Conservation (phyloP, 2,113 vertebrate genomes). For the Haemorhous mexicanus region DNA sequence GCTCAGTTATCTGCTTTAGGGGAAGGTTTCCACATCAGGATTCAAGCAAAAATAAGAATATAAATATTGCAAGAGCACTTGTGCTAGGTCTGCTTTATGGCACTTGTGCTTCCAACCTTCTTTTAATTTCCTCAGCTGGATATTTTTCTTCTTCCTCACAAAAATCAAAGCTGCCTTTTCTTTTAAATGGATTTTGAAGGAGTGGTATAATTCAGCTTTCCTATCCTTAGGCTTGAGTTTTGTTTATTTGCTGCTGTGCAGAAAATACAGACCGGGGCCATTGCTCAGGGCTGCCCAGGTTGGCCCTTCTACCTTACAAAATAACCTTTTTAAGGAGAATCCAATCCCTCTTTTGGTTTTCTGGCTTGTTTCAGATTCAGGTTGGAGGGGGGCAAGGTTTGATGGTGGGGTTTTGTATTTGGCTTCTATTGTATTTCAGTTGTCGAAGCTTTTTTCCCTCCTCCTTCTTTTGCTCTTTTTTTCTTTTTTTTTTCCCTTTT, state of each 20-base stretch:
- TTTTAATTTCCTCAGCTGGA: neutral
- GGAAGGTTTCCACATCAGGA: neutral
- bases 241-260: neutral
- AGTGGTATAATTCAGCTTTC: neutral
- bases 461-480: neutral
- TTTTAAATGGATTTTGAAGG: slow-evolving; percentile 8
- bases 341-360: neutral
- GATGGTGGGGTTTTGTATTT: neutral
- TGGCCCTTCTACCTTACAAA: neutral
- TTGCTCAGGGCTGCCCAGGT: neutral
- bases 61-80: neutral
- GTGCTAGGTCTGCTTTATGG: neutral
- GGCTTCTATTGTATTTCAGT: neutral
- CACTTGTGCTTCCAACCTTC: slow-evolving; percentile 11
- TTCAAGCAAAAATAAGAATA: slow-evolving; percentile 8
- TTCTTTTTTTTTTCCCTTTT: neutral
- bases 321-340: slow-evolving; percentile 11
- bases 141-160: slow-evolving; percentile 14
- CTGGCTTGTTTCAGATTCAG: neutral
- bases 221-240: neutral
- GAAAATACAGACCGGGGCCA: neutral
- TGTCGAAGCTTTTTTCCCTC: neutral
- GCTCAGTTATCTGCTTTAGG: slow-evolving; percentile 13
- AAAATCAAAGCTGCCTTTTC: slow-evolving; percentile 19
- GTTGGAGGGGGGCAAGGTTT: neutral